Conservation (phyloP, 1,140 invertebrate genomes). For the Rhopalosiphum padi region DNA sequence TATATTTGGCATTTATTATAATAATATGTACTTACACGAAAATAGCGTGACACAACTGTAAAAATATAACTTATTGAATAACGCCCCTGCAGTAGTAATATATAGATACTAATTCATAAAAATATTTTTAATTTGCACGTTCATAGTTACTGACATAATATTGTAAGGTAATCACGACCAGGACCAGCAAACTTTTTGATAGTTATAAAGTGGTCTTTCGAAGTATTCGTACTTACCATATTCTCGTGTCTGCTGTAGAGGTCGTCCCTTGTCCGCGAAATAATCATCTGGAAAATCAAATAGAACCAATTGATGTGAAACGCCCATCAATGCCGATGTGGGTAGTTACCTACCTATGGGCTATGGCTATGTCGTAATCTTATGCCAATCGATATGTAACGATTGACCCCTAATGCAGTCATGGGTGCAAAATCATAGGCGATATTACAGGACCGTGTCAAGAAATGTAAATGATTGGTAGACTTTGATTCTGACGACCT, state of each 20-base stretch:
- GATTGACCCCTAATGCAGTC: conserved; percentile 53
- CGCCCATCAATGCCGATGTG: conserved; percentile 53
- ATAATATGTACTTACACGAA: too few species aligned
- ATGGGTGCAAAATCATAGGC: conserved; percentile 50
- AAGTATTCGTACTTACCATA: conserved; percentile 36
- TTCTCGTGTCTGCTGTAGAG: conserved; percentile 16
- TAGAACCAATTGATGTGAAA: conserved; percentile 52
- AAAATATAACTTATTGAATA: too few species aligned
- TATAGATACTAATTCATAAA: too few species aligned
- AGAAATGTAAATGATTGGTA: conserved; percentile 12
- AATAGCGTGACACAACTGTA: too few species aligned
- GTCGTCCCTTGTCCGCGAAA: conserved; percentile 45
- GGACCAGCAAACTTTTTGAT: too few species aligned
- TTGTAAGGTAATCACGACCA: too few species aligned
- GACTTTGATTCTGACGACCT: conserved; percentile 8
- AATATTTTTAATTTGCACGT: too few species aligned
- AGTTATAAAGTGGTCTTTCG: not conserved
- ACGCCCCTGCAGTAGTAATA: too few species aligned
- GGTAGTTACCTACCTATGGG: not conserved
- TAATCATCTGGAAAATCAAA: conserved; percentile 57
- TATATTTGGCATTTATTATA: not conserved
- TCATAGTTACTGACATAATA: too few species aligned
- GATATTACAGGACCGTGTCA: conserved; percentile 30
- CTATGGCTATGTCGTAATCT: conserved; percentile 6
- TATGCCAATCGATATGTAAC: conserved; percentile 51